Evolutionary conservation across 1,140 invertebrate genomes (phyloP).

Genomic region (Archivesica marissinica): DNA sequence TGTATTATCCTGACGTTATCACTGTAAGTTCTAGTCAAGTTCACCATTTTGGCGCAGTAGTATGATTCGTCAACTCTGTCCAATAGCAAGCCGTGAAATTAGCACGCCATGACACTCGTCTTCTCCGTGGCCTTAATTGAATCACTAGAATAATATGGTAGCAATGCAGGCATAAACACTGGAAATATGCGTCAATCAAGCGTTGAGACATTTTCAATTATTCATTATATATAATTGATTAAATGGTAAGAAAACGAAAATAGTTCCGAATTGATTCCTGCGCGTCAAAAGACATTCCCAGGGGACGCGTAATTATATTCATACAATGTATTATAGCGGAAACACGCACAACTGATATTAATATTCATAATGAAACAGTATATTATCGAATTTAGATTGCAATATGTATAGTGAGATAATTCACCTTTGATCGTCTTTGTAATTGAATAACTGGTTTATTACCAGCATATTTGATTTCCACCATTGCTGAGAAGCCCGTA

Average conservation of each 20-base stretch:
- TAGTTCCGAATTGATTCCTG: slow-evolving; percentile 3
- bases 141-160: slow-evolving; percentile 21
- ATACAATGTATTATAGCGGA: neutral
- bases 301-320: neutral
- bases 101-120: slow-evolving; percentile 23
- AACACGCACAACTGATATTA: slow-evolving; percentile 21
- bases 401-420: too few species aligned
- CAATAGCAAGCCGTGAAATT: slow-evolving; percentile 18
- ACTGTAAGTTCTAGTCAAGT: too few species aligned
- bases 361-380: slow-evolving; percentile 15
- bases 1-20: too few species aligned
- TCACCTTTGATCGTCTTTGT: too few species aligned
- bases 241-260: slow-evolving; percentile 18
- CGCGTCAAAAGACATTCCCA: slow-evolving; percentile 14
- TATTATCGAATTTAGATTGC: slow-evolving; percentile 5
- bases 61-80: neutral
- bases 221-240: slow-evolving; percentile 38
- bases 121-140: neutral
- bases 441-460: too few species aligned
- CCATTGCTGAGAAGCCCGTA: too few species aligned
- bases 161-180: slow-evolving; percentile 4
- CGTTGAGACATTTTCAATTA: slow-evolving; percentile 22
- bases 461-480: too few species aligned
- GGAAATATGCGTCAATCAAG: slow-evolving; percentile 30
- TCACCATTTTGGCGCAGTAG: neutral